A percentile compares a stretch with the other conserved stretches of the same genome.
Conservation (phyloP, 2,113 vertebrate genomes). For the Tragelaphus imberbis region DNA sequence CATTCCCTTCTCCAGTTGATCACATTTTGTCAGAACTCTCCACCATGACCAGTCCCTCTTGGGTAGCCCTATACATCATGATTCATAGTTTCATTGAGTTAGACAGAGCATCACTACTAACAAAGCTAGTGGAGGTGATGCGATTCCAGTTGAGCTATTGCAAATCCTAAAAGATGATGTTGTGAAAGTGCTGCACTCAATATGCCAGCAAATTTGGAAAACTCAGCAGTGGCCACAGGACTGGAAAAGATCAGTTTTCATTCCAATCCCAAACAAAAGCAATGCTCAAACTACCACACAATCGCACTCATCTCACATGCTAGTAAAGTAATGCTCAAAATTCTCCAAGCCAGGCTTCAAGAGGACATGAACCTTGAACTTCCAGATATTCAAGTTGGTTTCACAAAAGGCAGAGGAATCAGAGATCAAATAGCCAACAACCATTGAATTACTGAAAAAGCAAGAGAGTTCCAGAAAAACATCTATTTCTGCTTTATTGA, state of each 20-base stretch:
- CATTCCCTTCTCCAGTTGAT: background rate
- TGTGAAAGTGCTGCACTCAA: background rate
- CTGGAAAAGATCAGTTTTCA: background rate
- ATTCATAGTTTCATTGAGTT: background rate
- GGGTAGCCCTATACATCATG: background rate
- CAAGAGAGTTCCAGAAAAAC: background rate
- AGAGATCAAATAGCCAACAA: background rate
- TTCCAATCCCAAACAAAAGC: background rate
- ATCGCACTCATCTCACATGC: background rate
- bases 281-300: background rate
- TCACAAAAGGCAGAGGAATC: background rate
- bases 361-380: background rate
- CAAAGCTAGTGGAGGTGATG: background rate
- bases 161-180: background rate
- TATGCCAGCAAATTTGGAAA: background rate
- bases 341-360: background rate
- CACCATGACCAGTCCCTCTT: background rate
- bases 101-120: background rate
- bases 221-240: background rate
- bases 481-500: background rate
- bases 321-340: background rate
- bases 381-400: background rate
- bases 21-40: background rate
- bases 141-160: background rate
- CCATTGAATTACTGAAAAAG: accelerated